Evolutionary conservation across 2,113 vertebrate genomes (phyloP).

Genomic region (Ariopsis seemanni): DNA sequence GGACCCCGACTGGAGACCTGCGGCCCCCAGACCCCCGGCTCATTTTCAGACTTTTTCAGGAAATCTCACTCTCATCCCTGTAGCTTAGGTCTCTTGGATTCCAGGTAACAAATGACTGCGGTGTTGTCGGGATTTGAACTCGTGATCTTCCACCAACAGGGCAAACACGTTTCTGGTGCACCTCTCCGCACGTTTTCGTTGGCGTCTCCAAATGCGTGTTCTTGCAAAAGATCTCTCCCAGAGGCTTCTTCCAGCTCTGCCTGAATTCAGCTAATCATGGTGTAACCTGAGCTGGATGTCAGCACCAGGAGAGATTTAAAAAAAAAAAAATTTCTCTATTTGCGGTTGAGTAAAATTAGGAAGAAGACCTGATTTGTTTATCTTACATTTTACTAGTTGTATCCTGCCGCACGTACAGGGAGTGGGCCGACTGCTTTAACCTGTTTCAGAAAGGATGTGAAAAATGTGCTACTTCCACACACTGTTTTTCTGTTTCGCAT

Average conservation of each 20-base stretch:
- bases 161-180: background rate
- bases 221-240: background rate
- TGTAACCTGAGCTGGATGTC: background rate
- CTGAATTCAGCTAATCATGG: background rate
- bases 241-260: background rate
- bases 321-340: too few relatives aligned
- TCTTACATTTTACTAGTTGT: background rate
- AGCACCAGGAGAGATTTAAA: background rate
- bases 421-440: background rate
- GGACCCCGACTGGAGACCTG: too few relatives aligned
- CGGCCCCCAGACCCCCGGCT: too few relatives aligned
- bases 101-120: background rate
- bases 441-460: conserved; percentile 13
- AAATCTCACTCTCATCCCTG: too few relatives aligned
- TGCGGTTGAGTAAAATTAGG: background rate
- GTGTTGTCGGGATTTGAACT: too few relatives aligned
- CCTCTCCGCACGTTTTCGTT: background rate
- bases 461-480: background rate
- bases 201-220: background rate
- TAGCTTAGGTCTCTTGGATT: background rate
- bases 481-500: background rate
- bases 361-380: conserved; percentile 1
- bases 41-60: too few relatives aligned
- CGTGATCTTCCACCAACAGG: too few relatives aligned
- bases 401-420: background rate